Evolutionary conservation across 2,888 invertebrate genomes (phyloP).

Genomic region (Tipula helvola): DNA sequence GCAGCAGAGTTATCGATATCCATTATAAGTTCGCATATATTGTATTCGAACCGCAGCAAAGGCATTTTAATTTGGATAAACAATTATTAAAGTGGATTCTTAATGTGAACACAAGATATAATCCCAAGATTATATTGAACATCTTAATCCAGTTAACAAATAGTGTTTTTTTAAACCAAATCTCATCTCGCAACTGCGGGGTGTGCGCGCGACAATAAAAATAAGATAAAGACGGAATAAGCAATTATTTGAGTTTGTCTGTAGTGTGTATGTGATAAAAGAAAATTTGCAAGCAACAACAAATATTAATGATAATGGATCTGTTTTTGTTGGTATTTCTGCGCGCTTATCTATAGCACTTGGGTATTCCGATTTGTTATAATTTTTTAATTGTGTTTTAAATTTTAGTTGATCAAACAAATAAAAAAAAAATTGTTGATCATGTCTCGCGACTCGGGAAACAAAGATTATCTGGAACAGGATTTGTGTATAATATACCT

Average conservation of each 20-base stretch:
- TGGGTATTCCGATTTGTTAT: background rate
- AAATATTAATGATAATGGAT: background rate
- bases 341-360: background rate
- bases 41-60: background rate
- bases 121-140: background rate
- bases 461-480: no score
- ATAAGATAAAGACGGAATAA: background rate
- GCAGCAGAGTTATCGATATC: background rate
- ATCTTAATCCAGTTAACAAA: slow-evolving; percentile 4
- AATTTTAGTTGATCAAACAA: background rate
- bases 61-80: background rate
- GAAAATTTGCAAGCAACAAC: background rate
- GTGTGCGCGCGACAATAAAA: background rate
- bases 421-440: no score
- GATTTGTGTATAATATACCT: no score
- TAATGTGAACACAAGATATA: background rate
- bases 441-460: no score
- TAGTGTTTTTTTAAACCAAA: background rate
- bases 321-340: background rate
- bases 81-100: background rate
- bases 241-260: background rate
- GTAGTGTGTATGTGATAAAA: background rate
- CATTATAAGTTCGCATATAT: background rate
- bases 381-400: background rate
- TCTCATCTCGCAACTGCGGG: background rate